Conservation (phyloP, 2,113 vertebrate species). For the Periophthalmus modestus region DNA sequence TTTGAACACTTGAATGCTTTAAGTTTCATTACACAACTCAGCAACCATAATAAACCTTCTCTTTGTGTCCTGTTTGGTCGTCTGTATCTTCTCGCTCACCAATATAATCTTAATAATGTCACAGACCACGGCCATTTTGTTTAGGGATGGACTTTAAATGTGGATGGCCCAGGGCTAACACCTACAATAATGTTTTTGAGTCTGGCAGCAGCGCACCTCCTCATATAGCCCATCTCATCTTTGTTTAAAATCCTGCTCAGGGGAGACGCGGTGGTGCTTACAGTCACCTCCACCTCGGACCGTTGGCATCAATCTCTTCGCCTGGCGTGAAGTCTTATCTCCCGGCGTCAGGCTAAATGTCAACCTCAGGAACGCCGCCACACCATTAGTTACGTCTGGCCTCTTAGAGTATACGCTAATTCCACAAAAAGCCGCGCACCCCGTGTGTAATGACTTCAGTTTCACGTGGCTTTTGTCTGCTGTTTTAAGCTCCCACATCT, state of each 20-base stretch:
- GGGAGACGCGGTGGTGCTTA: conserved; percentile 8
- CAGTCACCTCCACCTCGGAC: conserved; percentile 19
- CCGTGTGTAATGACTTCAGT: conserved; percentile 51
- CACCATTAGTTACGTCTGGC: conserved; percentile 59
- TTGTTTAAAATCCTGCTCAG: conserved; percentile 22
- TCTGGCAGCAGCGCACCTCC: conserved; percentile 1
- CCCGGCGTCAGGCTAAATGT: conserved; percentile 59
- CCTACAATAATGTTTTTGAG: conserved; percentile 6
- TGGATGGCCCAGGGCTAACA: conserved; percentile 23
- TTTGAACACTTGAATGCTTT: neutral
- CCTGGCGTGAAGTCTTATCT: conserved; percentile 56
- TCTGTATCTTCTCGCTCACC: conserved; percentile 1
- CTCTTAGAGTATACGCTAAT: conserved; percentile 59
- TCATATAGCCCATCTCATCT: conserved; percentile 23
- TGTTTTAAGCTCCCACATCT: conserved; percentile 33
- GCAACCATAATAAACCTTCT: neutral
- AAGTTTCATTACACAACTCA: neutral
- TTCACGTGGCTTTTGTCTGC: conserved; percentile 20
- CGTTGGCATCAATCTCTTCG: conserved; percentile 39
- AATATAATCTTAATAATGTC: conserved; percentile 1
- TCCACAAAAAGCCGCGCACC: conserved; percentile 54
- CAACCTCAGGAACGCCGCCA: conserved; percentile 47
- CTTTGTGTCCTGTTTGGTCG: neutral
- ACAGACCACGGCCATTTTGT: conserved; percentile 22
- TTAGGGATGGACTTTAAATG: conserved; percentile 55